Percentiles rank a stretch among this genome's conserved stretches.
Evolutionary conservation across 2,113 vertebrate genomes (phyloP).

Genomic region (Turnix velox): DNA sequence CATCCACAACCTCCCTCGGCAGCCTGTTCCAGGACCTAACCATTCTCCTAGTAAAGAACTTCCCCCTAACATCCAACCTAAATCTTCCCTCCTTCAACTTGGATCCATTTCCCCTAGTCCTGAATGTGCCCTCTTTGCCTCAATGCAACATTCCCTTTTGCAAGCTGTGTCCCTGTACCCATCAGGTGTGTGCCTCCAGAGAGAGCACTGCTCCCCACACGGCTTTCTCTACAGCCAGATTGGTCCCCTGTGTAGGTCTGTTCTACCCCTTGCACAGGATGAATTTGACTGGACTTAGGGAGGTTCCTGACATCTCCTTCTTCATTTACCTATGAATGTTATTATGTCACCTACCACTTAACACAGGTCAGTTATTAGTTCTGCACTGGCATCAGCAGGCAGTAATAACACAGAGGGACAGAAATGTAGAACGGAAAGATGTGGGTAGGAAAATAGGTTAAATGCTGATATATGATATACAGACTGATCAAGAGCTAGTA

Average conservation of each 20-base stretch:
- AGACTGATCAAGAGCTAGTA: not conserved
- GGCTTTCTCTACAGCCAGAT: not conserved
- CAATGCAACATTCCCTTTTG: not conserved
- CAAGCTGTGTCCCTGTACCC: not conserved
- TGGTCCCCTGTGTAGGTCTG: fast-evolving
- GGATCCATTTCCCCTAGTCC: no score
- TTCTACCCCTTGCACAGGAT: not conserved
- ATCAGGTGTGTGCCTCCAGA: no score
- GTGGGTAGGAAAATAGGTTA: not conserved
- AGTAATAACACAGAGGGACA: fast-evolving
- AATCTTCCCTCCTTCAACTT: no score
- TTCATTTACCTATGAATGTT: not conserved
- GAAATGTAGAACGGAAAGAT: not conserved
- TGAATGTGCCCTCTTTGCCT: not conserved
- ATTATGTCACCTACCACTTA: not conserved
- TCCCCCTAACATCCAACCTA: no score
- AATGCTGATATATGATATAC: not conserved
- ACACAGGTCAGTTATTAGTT: not conserved
- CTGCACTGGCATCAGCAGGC: not conserved
- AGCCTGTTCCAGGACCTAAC: no score
- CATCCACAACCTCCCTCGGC: no score
- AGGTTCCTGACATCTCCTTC: not conserved
- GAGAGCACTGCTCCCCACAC: fast-evolving
- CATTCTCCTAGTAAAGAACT: no score
- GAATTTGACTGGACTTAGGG: not conserved